phyloP scores from a whole-genome alignment of 2,888 invertebrate species.

The Synergus japonicus region DNA sequence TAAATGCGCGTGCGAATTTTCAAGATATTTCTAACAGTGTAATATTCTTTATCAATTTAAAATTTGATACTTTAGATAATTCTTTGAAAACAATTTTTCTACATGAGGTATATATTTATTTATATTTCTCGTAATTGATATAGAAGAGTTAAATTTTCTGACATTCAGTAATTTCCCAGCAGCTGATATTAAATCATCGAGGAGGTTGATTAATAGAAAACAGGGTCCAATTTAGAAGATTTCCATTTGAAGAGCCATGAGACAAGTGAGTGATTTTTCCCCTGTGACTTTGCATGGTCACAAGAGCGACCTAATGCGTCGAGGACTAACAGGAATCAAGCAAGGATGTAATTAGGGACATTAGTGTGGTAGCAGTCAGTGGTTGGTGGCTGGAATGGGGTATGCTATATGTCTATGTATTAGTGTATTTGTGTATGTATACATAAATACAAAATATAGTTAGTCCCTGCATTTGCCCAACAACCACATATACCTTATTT shows the following conservation, averaged over 20 bases:
- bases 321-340: slow-evolving; percentile 63
- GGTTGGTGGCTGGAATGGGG: slow-evolving; percentile 47
- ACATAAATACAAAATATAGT: too few species aligned
- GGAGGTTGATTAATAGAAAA: neutral
- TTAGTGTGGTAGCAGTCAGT: slow-evolving; percentile 61
- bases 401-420: too few species aligned
- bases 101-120: too few species aligned
- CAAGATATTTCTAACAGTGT: too few species aligned
- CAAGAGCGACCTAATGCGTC: slow-evolving; percentile 50
- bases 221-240: neutral
- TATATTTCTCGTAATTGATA: too few species aligned
- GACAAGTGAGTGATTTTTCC: slow-evolving; percentile 28
- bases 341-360: slow-evolving; percentile 65
- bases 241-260: slow-evolving; percentile 14
- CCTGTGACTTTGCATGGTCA: slow-evolving; percentile 41
- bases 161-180: neutral
- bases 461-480: too few species aligned
- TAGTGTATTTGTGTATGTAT: too few species aligned
- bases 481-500: neutral
- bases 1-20: too few species aligned
- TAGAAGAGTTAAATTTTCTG: too few species aligned
- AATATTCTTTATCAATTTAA: too few species aligned
- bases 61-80: too few species aligned
- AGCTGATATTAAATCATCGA: neutral
- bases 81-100: too few species aligned